Evolutionary conservation across 1,140 invertebrate species (phyloP), one percentile per base, ranked within the genome.

Genomic region (Asbolus verrucosus): DNA sequence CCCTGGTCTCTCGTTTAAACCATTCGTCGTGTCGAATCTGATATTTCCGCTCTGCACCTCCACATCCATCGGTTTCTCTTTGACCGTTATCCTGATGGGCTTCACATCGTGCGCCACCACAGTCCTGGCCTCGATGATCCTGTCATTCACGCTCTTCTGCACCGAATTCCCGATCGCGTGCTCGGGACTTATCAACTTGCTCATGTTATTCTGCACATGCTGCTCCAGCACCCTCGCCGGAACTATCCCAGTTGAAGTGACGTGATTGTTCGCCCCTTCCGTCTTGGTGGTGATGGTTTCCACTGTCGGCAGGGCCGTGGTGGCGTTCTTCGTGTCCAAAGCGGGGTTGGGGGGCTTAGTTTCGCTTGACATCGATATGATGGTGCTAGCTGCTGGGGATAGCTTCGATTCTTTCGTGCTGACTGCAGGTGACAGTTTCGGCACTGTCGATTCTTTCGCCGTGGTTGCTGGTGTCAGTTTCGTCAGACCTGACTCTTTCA

Each of bases 41-140:
- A 80, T 71, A 65, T 82, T 82, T 1, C 80, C 80, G 72, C 80
- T 81, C 67, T 81, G 76, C 30, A 82, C 80, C 13, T 82, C 80
- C 13, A 79, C 54, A 65, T 80, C 75, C 1, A 69, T 68, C 0
- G 78, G 76, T 67, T 80, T 81, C 43, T 81, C 80, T 61, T 76
- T 76, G 1, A 82, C 80, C 3, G 72, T 74, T 13, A 82, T 82
- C 43, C 73, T 69, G 36, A 82, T 80, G 1, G 80, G 80, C 72
- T 78, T 75, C 0, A 81, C 80, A 67, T 81, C 79, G 16, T 73
- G 68, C 0, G 73, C 76, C 24, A 81, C 71, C 3, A 81, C 72
- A 15, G 78, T 77, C 41, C 75, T 65, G 11, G 74, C 74, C 33
- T 79, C 75, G 14, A 54, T 65, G 6, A 75, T 72, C 41, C 70